Base-by-base conservation (phyloP, 2,797 vertebrate genomes). In the Peromyscus aztecus region DNA sequence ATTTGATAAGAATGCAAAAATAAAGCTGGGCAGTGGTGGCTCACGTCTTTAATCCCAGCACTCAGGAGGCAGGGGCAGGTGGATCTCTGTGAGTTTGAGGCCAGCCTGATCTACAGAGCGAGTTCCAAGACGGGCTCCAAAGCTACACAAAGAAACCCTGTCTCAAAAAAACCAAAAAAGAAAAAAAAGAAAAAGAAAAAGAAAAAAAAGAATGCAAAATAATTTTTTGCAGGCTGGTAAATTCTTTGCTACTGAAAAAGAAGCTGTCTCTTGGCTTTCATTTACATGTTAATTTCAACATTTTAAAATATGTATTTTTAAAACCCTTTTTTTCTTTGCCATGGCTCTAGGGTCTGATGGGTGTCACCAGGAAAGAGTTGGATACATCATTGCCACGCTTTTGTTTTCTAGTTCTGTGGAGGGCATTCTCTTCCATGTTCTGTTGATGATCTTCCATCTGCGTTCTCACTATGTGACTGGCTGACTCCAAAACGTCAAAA, bases 341-440 rank as follows among this genome's bases (percentile, higher is more conserved):
- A 7, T 3, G 13, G 73, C 73, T 76, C 73, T 46, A 29, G 27
- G 46, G 24, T 83, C 27, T 88, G 88, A 8, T 24, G 10, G 82
- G n/a, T 92, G 90, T 93, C 14, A 61, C 90, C 37, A 83, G 71
- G 83, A 78, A 49, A 43, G 9, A 94, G 13, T 82, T 78, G 76
- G 23, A 69, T 71, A 91, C 73, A 57, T 80, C 43, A 63, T 85
- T 59, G 76, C 61, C 21, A 29, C 27, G 19, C 55, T 92, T 78
- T 87, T 78, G 85, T 55, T 84, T 57, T 27, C 7, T n/a, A 69
- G 34, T 69, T 69, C 67, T n/a, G 19, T 69, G 34, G 29, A 65
- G 63, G 63, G 13, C 67, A 69, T 17, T 34, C 6, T n/a, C 34
- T 63, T 76, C 13, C 29, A 52, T 76, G 85, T 63, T 77, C 84